These are phyloP conservation scores for Chaenodraco wilsoni DNA, from an alignment of 2,797 vertebrate species.

Conservation along the genomic window DNA sequence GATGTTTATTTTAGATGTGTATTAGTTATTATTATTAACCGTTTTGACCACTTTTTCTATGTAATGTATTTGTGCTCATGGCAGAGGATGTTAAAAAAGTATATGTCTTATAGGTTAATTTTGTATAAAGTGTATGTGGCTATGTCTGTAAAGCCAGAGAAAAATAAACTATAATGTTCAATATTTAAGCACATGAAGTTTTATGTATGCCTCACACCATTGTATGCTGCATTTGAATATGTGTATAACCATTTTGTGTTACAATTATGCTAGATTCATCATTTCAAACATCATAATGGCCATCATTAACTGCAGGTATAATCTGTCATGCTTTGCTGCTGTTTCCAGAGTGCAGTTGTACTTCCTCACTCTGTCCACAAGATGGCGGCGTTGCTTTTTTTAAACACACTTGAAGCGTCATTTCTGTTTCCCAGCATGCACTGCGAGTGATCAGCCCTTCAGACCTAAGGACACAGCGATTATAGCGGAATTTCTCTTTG, in stretches of 20 bases:
- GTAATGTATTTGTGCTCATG: no score
- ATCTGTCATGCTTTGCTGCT: not conserved
- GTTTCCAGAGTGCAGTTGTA: not conserved
- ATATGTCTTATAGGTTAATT: no score
- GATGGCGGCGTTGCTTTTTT: not conserved
- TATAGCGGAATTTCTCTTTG: not conserved
- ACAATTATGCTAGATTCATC: not conserved
- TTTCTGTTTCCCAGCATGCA: constrained; percentile 49
- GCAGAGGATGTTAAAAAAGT: no score
- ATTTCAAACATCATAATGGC: not conserved
- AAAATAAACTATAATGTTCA: no score
- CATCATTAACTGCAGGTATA: not conserved
- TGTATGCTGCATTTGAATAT: not conserved
- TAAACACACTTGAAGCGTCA: accelerated
- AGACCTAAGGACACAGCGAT: not conserved
- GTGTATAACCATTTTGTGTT: not conserved
- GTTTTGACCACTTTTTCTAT: no score
- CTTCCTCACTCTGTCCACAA: not conserved
- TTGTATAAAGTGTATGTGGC: no score
- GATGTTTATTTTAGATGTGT: no score
- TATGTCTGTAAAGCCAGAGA: no score
- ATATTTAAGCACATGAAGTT: no score
- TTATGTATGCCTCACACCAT: not conserved
- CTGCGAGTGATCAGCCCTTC: not conserved
- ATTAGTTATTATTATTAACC: no score